phyloP scores from a whole-genome alignment of 2,113 vertebrate genomes.

The Platichthys stellatus region DNA sequence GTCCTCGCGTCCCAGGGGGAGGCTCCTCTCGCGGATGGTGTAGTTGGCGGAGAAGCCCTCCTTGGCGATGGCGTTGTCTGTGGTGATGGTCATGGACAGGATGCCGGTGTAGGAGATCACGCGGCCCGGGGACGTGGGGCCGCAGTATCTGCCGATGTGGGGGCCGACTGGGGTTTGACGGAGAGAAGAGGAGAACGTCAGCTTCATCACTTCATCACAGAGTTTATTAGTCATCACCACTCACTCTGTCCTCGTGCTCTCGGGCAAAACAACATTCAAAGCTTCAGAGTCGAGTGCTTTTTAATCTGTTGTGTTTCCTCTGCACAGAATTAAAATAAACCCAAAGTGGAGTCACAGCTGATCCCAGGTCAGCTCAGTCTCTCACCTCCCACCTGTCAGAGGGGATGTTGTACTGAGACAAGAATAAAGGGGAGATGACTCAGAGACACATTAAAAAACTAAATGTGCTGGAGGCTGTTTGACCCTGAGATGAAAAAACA shows the following conservation, averaged over 20 bases:
- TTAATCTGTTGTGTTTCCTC: no score
- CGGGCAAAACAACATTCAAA: neutral
- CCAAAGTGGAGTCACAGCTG: no score
- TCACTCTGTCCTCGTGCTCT: conserved; percentile 18
- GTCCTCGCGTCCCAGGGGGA: conserved; percentile 70
- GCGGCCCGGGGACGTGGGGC: conserved; percentile 91
- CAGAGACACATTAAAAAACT: neutral
- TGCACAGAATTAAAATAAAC: no score
- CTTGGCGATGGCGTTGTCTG: conserved; percentile 94
- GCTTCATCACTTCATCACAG: conserved; percentile 2
- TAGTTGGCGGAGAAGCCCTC: conserved; percentile 98
- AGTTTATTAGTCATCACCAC: conserved; percentile 4
- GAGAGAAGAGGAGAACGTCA: conserved; percentile 18
- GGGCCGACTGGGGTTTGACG: conserved; percentile 84
- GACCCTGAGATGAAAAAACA: no score
- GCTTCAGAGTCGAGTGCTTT: neutral
- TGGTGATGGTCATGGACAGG: conserved; percentile 95
- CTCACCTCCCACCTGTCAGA: no score
- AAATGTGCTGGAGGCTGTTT: no score
- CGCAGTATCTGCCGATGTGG: conserved; percentile 95
- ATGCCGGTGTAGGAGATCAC: conserved; percentile 94
- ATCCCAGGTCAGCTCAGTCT: no score
- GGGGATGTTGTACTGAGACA: conserved; percentile 4
- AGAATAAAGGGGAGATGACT: conserved; percentile 35
- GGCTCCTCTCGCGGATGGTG: conserved; percentile 87